Conservation (phyloP, 2,797 vertebrate genomes). For the Oreonectes daqikongensis region DNA sequence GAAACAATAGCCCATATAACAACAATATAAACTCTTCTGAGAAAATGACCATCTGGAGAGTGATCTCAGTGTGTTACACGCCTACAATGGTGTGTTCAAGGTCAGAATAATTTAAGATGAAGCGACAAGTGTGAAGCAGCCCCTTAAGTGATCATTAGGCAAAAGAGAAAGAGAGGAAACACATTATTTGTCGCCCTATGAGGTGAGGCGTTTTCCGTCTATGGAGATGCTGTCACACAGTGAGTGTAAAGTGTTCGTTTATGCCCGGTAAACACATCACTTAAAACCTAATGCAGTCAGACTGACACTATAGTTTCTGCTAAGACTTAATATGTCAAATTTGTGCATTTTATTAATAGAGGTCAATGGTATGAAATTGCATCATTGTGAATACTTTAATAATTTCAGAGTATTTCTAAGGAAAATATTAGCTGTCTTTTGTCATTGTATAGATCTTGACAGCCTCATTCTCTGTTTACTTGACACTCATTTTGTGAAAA, state of each 20-base stretch:
- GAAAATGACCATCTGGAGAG: conserved; percentile 5
- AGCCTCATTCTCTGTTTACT: background rate
- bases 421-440: background rate
- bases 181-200: conserved; percentile 15
- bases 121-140: conserved; percentile 17
- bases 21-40: background rate
- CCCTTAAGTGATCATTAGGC: conserved; percentile 30
- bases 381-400: background rate
- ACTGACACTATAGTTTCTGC: conserved; percentile 16
- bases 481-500: background rate
- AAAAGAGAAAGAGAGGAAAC: conserved; percentile 3
- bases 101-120: conserved; percentile 35
- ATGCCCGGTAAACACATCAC: conserved; percentile 18
- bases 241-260: conserved; percentile 28
- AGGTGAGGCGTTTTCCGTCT: conserved; percentile 13
- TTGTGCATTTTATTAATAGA: conserved; percentile 2
- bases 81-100: conserved; percentile 20
- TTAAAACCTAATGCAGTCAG: conserved; percentile 8
- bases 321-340: conserved; percentile 15
- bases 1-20: background rate
- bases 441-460: background rate
- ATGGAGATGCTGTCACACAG: conserved; percentile 13
- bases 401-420: background rate
- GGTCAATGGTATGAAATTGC: background rate
- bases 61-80: background rate